Evolutionary conservation across 2,797 vertebrate genomes (phyloP).

Genomic region (Tamandua tetradactyla): DNA sequence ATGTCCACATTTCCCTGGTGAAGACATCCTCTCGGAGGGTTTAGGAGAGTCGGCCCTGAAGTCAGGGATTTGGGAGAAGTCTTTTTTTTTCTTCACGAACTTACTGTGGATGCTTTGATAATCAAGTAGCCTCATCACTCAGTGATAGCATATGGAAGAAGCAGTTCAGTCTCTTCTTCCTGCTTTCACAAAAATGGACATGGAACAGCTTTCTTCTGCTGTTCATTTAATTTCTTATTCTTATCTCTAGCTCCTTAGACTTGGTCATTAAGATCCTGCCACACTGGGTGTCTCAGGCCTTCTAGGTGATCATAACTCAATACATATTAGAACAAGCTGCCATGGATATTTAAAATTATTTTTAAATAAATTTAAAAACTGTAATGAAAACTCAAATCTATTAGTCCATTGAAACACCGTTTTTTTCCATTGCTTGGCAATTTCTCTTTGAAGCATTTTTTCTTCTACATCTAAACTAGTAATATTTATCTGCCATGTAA

Average conservation of each 20-base stretch:
- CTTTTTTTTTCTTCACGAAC: not conserved
- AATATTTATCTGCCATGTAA: not conserved
- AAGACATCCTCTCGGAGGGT: not conserved
- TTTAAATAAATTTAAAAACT: constrained; percentile 8
- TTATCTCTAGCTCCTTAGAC: not conserved
- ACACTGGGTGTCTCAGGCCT: not conserved
- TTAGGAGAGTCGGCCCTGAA: not conserved
- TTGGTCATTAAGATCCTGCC: not conserved
- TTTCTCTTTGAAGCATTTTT: not conserved
- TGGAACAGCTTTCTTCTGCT: not conserved
- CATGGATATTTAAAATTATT: not conserved
- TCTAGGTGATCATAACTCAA: not conserved
- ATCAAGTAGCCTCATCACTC: not conserved
- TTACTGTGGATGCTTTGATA: not conserved
- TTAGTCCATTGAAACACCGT: not conserved
- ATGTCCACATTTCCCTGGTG: not conserved
- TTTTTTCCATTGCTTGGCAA: not conserved
- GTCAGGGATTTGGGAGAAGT: not conserved
- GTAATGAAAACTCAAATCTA: not conserved
- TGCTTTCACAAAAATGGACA: not conserved
- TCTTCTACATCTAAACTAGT: not conserved
- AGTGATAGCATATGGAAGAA: not conserved
- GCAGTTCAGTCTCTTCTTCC: rapidly evolving
- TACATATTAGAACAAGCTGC: not conserved
- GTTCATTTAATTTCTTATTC: not conserved